Percentiles rank a stretch among this genome's conserved stretches.
phyloP scores from a whole-genome alignment of 2,113 vertebrate genomes.

The Speoplatyrhinus poulsoni region DNA sequence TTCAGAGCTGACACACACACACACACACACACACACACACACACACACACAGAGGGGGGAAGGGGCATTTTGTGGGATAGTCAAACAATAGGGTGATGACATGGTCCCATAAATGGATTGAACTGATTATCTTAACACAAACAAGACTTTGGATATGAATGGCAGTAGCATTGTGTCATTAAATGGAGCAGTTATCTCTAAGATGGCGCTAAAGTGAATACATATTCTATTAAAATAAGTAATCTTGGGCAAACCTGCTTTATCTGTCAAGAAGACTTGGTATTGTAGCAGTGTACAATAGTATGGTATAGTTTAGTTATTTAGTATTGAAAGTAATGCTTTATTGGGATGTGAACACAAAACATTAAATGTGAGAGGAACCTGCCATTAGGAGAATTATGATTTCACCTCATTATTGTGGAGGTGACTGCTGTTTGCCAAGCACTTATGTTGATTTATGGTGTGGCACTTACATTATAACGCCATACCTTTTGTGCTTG shows the following conservation, averaged over 20 bases:
- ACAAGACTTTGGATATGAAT: too few relatives aligned
- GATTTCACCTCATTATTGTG: not conserved
- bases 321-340: too few relatives aligned
- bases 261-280: too few relatives aligned
- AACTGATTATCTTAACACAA: not conserved
- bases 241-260: too few relatives aligned
- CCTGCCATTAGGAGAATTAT: not conserved
- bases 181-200: too few relatives aligned
- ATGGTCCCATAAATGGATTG: conserved; percentile 19
- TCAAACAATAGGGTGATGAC: conserved; percentile 57
- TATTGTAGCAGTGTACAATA: too few relatives aligned
- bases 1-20: not conserved
- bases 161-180: too few relatives aligned
- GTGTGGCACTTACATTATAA: conserved; percentile 24
- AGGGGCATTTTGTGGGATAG: conserved; percentile 46
- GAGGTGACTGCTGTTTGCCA: conserved; percentile 5
- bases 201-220: too few relatives aligned
- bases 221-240: too few relatives aligned
- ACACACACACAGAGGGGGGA: conserved; percentile 45
- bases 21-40: conserved; percentile 10
- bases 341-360: too few relatives aligned
- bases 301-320: too few relatives aligned
- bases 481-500: conserved; percentile 35
- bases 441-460: conserved; percentile 36
- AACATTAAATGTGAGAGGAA: too few relatives aligned